Evolutionary conservation across 2,797 vertebrate species (phyloP).

Genomic region (Sandelia bainsii): DNA sequence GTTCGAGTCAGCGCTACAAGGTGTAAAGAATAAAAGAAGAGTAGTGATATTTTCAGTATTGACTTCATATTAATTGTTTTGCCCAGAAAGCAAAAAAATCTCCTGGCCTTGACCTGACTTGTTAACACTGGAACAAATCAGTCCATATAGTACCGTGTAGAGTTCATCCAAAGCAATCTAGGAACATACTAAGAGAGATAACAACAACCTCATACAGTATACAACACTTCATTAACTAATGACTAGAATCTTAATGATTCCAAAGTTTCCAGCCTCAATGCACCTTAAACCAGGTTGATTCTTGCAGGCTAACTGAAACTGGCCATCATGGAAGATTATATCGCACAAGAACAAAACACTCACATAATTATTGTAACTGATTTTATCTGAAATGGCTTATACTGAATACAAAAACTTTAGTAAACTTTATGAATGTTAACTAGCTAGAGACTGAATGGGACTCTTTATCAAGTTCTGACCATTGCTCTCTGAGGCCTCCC

Average conservation of each 20-base stretch:
- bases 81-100: neutral
- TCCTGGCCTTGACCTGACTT: neutral
- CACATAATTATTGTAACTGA: neutral
- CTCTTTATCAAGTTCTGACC: neutral
- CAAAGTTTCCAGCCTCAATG: neutral
- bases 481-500: neutral
- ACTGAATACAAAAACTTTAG: neutral
- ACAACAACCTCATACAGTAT: too few species aligned
- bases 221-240: neutral
- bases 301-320: neutral
- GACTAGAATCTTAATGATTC: neutral
- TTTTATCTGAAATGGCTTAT: neutral
- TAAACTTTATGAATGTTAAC: neutral
- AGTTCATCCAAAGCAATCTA: neutral
- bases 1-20: neutral
- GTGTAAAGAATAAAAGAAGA: neutral
- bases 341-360: neutral
- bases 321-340: neutral
- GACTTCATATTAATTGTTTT: neutral
- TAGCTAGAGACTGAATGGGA: neutral
- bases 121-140: constrained; percentile 9
- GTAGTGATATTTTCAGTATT: neutral
- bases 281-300: neutral
- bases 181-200: neutral
- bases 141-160: too few species aligned